Evolutionary conservation across 2,113 vertebrate genomes (phyloP).

Genomic region (Balaeniceps rex): DNA sequence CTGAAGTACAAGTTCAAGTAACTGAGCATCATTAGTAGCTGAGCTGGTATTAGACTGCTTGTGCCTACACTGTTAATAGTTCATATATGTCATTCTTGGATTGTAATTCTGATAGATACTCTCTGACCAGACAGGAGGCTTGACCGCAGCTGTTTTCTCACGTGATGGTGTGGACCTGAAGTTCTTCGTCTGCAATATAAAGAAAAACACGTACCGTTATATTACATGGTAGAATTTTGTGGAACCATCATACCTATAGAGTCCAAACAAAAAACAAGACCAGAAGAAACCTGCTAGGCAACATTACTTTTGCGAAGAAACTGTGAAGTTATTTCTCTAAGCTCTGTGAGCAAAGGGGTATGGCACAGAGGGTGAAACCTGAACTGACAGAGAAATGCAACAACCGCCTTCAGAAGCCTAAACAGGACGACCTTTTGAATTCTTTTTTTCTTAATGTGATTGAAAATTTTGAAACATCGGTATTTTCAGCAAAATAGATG

Average conservation of each 20-base stretch:
- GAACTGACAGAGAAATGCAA: neutral
- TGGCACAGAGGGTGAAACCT: neutral
- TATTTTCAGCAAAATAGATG: neutral
- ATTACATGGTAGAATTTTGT: neutral
- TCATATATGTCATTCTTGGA: neutral
- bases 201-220: neutral
- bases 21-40: neutral
- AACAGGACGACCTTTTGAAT: neutral
- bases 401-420: neutral
- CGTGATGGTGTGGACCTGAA: accelerated
- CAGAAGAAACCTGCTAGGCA: neutral
- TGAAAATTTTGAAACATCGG: neutral
- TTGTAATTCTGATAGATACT: neutral
- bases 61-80: neutral
- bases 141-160: accelerated
- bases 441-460: neutral
- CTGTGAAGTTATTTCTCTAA: neutral
- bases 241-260: neutral
- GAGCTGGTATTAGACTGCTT: neutral
- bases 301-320: neutral
- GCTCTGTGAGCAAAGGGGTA: neutral
- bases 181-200: neutral
- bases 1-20: neutral
- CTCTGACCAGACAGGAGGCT: neutral
- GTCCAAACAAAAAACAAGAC: neutral